Evolutionary conservation across 2,888 invertebrate species (phyloP), one percentile per base, ranked within the genome.

Genomic region (Subacronicta megacephala): DNA sequence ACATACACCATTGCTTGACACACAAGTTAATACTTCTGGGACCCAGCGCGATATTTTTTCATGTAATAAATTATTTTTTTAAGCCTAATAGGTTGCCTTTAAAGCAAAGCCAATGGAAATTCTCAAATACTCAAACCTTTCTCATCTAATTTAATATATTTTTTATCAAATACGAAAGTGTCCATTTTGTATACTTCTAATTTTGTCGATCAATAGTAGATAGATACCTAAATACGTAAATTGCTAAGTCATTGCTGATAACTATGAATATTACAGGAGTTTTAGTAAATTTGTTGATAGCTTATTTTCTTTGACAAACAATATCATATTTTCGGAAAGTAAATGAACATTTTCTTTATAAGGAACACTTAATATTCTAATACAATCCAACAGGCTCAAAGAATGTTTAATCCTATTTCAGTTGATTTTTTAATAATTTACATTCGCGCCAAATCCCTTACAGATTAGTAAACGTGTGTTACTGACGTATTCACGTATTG

Each of bases 401-500:
- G 29, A 46, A 38, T 10, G 26, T 40, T 9, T 36, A 12, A 26
- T 50, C 13, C 16, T 15, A 17, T 31, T 43, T 49, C 29, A 52
- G 29, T 44, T 3, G 37, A 35, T 46, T 41, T 26, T 46, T 3
- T 38, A 54, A 45, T 57, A 54, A 50, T 57, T 58, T 43, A 42
- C 9, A 42, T 47, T 62, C 56, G 54, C 61, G 70, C 42, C 49
- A 49, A 61, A 51, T 50, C 56, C 57, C 54, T 72, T 57, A 72
- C 58, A 54, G 40, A 41, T 59, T 35, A 42, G 35, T 54, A 50
- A 51, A 43, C 29, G 36, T 53, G 41, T 44, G 36, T 20, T 36
- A 10, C n/a, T 17, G 33, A 38, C 12, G 12, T 18, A 62, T 85
- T 90, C 86, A 92, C 80, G 90, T 86, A 52, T 87, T 91, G 3